These are phyloP conservation scores for Rutilus rutilus DNA, from an alignment of 2,113 vertebrate species.

Conservation along the genomic window DNA sequence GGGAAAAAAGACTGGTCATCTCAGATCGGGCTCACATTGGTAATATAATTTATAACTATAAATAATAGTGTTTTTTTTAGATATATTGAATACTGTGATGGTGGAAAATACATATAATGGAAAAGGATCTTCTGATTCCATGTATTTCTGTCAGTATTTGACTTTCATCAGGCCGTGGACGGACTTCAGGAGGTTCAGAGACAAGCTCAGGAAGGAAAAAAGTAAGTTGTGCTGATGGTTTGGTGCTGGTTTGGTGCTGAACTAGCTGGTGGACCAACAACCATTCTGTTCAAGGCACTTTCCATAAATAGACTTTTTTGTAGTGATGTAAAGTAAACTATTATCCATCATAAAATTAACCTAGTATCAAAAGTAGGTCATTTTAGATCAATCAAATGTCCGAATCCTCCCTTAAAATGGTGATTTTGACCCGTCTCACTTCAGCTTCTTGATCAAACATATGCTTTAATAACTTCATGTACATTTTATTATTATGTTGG, in stretches of 20 bases:
- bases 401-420: background rate
- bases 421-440: background rate
- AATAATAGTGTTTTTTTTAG: background rate
- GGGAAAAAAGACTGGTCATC: conserved; percentile 95
- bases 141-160: conserved; percentile 84
- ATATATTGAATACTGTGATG: background rate
- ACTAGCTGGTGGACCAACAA: too few relatives aligned
- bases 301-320: background rate
- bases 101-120: background rate
- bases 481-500: too few relatives aligned
- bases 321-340: too few relatives aligned
- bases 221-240: conserved; percentile 74
- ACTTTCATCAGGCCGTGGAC: conserved; percentile 96
- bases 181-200: conserved; percentile 94
- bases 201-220: conserved; percentile 95
- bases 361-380: background rate
- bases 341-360: too few relatives aligned
- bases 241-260: too few relatives aligned
- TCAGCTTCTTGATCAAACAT: background rate
- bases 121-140: background rate
- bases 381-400: background rate
- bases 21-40: conserved; percentile 97
- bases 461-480: background rate
- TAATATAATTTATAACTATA: conserved; percentile 68
- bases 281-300: background rate